phyloP scores from a whole-genome alignment of 1,140 invertebrate species.

The Neodiprion pinetum region DNA sequence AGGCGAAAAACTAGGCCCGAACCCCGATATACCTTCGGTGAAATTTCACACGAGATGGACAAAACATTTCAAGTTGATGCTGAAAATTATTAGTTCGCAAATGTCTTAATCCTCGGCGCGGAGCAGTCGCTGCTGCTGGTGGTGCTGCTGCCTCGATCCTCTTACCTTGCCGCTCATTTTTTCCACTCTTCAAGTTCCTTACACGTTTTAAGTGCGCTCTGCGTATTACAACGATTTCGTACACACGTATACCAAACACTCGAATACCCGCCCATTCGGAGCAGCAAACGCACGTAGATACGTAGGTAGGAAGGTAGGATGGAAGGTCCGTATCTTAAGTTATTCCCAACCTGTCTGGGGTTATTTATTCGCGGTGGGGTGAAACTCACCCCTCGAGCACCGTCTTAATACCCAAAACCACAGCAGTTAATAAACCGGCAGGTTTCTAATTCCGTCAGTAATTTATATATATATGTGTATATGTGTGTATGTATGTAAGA shows the following conservation, averaged over 20 bases:
- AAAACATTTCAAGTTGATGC: not conserved
- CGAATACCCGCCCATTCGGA: too few species aligned
- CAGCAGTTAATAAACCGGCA: constrained; percentile 7
- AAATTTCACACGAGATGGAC: constrained; percentile 3
- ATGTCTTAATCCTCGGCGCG: constrained; percentile 3
- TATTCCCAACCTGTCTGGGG: constrained; percentile 4
- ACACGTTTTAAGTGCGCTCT: constrained; percentile 7
- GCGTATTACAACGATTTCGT: constrained; percentile 1
- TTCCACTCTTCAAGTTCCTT: not conserved
- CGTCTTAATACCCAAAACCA: constrained; percentile 7
- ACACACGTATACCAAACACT: not conserved
- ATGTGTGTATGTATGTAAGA: too few species aligned
- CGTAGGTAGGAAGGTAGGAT: not conserved
- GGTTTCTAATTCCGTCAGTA: constrained; percentile 5
- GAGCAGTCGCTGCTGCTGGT: not conserved
- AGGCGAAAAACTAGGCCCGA: too few species aligned
- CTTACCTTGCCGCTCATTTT: not conserved
- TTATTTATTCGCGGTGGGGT: constrained; percentile 2
- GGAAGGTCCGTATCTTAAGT: not conserved
- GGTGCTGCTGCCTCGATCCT: not conserved
- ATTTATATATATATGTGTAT: too few species aligned
- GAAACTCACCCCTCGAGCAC: not conserved
- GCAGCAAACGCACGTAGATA: not conserved
- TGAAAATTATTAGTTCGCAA: constrained; percentile 7
- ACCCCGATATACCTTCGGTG: too few species aligned